Conservation (phyloP, 2,888 invertebrate species). For the Drosophila flavopinicola region DNA sequence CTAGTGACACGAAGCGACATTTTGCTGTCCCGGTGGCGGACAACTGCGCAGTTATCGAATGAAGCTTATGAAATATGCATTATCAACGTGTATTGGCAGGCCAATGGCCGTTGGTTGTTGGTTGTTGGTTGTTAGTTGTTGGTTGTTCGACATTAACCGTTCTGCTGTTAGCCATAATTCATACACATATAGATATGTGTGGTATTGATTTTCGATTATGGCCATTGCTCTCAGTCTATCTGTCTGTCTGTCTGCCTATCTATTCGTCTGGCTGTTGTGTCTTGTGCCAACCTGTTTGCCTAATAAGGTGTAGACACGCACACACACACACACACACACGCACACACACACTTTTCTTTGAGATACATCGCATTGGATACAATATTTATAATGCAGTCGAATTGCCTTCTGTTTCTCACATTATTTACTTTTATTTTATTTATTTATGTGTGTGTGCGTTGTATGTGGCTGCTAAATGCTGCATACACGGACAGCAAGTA, state of each 20-base stretch:
- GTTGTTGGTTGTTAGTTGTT: neutral
- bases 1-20: conserved; percentile 7
- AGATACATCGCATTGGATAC: conserved; percentile 42
- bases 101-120: conserved; percentile 38
- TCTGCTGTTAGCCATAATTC: conserved; percentile 45
- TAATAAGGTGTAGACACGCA: conserved; percentile 48
- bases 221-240: conserved; percentile 40
- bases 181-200: conserved; percentile 57
- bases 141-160: conserved; percentile 23
- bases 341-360: no score
- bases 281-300: conserved; percentile 68
- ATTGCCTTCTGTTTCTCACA: conserved; percentile 47
- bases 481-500: conserved; percentile 39
- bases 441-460: no score
- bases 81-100: conserved; percentile 41
- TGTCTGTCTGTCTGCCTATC: conserved; percentile 2
- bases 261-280: conserved; percentile 11
- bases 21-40: conserved; percentile 25
- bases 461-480: conserved; percentile 49
- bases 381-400: conserved; percentile 67
- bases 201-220: conserved; percentile 78
- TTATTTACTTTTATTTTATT: conserved; percentile 52
- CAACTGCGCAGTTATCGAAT: conserved; percentile 60
- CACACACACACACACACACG: conserved; percentile 3
- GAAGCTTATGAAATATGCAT: conserved; percentile 63